These are phyloP conservation scores for Pterocles gutturalis DNA, from an alignment of 2,113 vertebrate genomes.

Conservation along the genomic window DNA sequence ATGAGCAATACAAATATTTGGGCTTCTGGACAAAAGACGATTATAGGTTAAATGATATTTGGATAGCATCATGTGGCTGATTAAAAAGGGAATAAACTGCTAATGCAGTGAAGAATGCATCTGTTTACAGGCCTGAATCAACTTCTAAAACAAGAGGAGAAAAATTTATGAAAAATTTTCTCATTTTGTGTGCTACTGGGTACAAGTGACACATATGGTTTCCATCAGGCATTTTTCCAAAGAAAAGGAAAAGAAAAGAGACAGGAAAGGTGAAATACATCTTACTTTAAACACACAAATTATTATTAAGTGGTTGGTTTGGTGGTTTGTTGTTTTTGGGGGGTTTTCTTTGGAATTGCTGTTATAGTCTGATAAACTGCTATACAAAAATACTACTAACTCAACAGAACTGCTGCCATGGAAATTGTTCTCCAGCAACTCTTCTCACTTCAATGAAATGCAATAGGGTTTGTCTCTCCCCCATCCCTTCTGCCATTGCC, in stretches of 20 bases:
- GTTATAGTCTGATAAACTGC: neutral
- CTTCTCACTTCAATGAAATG: neutral
- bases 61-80: slow-evolving; percentile 3
- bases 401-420: neutral
- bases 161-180: neutral
- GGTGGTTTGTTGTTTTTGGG: neutral
- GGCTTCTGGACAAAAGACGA: neutral
- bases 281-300: neutral
- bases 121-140: neutral
- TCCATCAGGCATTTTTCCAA: neutral
- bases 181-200: neutral
- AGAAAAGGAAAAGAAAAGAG: neutral
- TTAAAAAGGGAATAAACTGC: slow-evolving; percentile 19
- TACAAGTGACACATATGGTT: neutral
- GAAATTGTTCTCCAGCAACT: slow-evolving; percentile 14
- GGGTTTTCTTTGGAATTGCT: neutral
- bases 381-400: neutral
- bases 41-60: slow-evolving; percentile 28
- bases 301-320: neutral
- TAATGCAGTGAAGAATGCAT: slow-evolving; percentile 17
- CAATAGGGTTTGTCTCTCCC: neutral
- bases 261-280: neutral
- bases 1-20: neutral
- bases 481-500: neutral
- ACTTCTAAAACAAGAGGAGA: neutral